phyloP scores from a whole-genome alignment of 2,113 vertebrate genomes.

The Takifugu bimaculatus region DNA sequence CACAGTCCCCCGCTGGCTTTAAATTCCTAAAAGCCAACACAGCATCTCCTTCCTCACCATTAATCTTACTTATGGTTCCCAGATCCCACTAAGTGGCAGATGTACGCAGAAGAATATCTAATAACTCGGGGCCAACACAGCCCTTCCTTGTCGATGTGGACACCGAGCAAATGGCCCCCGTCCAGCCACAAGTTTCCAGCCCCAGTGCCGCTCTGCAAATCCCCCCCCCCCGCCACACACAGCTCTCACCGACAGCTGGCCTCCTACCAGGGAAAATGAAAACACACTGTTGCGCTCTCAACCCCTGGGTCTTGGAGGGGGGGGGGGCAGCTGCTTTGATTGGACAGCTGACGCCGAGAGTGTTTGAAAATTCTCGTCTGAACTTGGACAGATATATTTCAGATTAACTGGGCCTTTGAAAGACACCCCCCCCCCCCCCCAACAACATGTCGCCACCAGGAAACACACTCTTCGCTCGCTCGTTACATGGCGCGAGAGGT shows the following conservation, averaged over 20 bases:
- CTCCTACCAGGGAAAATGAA: slow-evolving; percentile 69
- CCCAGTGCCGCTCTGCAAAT: slow-evolving; percentile 13
- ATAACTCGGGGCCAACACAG: slow-evolving; percentile 11
- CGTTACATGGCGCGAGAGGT: background rate
- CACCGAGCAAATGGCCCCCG: slow-evolving; percentile 68
- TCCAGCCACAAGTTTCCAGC: slow-evolving; percentile 54
- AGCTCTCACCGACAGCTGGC: slow-evolving; percentile 74
- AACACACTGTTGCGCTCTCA: slow-evolving; percentile 64
- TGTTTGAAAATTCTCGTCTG: slow-evolving; percentile 60
- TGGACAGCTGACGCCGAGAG: slow-evolving; percentile 67
- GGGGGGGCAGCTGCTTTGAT: slow-evolving; percentile 36
- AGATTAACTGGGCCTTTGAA: slow-evolving; percentile 15
- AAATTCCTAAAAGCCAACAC: slow-evolving; percentile 40
- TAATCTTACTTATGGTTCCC: slow-evolving; percentile 25
- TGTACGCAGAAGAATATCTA: slow-evolving; percentile 32
- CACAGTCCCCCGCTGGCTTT: slow-evolving; percentile 21
- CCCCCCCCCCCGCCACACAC: slow-evolving; percentile 61
- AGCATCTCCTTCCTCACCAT: slow-evolving; percentile 31
- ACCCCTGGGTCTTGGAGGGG: slow-evolving; percentile 32
- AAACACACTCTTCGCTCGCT: slow-evolving; percentile 19
- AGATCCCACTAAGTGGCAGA: slow-evolving; percentile 3
- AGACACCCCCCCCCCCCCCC: background rate
- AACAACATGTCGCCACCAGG: background rate
- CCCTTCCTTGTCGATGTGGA: slow-evolving; percentile 47
- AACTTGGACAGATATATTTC: slow-evolving; percentile 51